Base-by-base conservation (phyloP, 2,113 vertebrate species). In the Thermophis baileyi region DNA sequence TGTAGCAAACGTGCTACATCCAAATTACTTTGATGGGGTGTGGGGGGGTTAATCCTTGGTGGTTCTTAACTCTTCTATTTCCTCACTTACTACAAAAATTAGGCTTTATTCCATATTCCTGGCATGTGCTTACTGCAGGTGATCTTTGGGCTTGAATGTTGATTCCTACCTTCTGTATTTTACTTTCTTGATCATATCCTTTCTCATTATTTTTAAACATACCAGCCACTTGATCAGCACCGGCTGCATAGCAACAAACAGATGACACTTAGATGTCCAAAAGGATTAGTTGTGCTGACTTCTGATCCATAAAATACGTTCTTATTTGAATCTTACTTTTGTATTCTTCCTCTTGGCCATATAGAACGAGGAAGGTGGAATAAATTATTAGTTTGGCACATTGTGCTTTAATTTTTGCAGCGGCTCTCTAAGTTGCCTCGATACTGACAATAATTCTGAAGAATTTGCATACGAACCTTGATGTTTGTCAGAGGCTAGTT, bases 151-250 rank as follows among this genome's bases (percentile, higher is more conserved):
- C 74, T 81, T 8, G 16, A 81, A 3, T 81, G n/a, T 81, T 81
- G n/a, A 40, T 81, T 81, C 16, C 6, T 81, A 44, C 35, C 35
- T 81, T 81, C 7, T 44, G 40, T 20, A 89, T 25, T 40, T 93
- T 91, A n/a, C 46, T 94, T 95, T 90, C 0, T 93, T 51, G 92
- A 93, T 89, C 90, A 30, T 94, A 51, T 81, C 35, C 18, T 44
- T 90, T 92, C 50, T 95, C 8, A 24, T 24, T 85, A 54, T 94
- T 95, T 81, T 94, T 88, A 89, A 93, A 92, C 90, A 90, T 10
- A 95, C 35, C 92, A 87, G 90, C 44, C 44, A 57, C 24, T 8
- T n/a, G 55, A 2, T 44, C 93, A 93, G 86, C 87, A 91, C 96
- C 51, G 90, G 93, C 81, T 50, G 92, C 94, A 90, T 60, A 95